A percentile compares a stretch with the other conserved stretches of the same genome.
phyloP scores from a whole-genome alignment of 2,797 vertebrate genomes.

The Simalia tracyae region DNA sequence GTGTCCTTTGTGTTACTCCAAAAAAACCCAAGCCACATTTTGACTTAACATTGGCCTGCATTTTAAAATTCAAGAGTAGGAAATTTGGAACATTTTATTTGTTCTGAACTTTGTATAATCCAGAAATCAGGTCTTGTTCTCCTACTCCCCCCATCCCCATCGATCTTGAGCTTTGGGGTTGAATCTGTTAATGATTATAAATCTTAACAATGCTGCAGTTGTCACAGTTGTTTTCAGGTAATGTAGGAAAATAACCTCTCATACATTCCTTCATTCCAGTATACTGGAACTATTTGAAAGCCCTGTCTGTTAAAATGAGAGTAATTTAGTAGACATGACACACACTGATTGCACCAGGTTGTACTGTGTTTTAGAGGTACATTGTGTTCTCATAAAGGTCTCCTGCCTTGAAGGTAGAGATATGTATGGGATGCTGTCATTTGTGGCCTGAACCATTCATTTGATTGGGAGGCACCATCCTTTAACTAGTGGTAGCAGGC shows the following conservation, averaged over 20 bases:
- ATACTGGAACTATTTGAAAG: neutral
- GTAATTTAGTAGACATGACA: neutral
- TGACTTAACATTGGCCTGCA: neutral
- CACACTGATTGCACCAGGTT: neutral
- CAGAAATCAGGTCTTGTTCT: rapidly evolving
- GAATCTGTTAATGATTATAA: neutral
- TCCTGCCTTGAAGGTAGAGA: slow-evolving; percentile 6
- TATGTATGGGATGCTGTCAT: slow-evolving; percentile 11
- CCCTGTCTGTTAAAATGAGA: neutral
- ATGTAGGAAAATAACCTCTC: neutral
- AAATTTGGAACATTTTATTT: neutral
- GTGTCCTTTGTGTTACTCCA: no score
- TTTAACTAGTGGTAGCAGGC: neutral
- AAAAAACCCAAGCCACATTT: no score
- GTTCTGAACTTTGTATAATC: slow-evolving; percentile 2
- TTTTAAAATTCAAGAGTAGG: neutral
- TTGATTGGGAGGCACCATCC: slow-evolving; percentile 9
- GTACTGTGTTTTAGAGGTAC: slow-evolving; percentile 37
- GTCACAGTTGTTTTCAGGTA: rapidly evolving
- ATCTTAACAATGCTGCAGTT: neutral
- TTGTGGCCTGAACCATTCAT: slow-evolving; percentile 7
- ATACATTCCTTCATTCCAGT: neutral
- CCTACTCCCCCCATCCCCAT: neutral
- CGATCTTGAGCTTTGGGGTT: no score
- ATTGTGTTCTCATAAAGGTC: slow-evolving; percentile 62